Percentiles rank a stretch among this genome's conserved stretches.
Evolutionary conservation across 2,888 invertebrate species (phyloP).

Genomic region (Teinopalpus imperialis): DNA sequence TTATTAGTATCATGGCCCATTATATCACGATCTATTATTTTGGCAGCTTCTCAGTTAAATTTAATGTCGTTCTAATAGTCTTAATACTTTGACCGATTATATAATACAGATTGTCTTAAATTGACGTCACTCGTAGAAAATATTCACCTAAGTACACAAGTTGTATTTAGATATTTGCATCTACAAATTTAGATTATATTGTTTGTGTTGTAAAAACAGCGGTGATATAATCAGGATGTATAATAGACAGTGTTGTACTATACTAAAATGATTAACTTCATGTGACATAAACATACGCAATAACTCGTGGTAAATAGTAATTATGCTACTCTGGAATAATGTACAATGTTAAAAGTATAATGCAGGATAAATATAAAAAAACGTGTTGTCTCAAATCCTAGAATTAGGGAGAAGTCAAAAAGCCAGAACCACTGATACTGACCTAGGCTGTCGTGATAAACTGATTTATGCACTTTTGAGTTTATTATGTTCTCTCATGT

Average conservation of each 20-base stretch:
- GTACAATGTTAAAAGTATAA: too few species aligned
- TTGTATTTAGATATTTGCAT: conserved; percentile 20
- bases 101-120: background rate
- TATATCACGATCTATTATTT: conserved; percentile 34
- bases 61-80: conserved; percentile 1
- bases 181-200: conserved; percentile 23
- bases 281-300: too few species aligned
- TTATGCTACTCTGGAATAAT: too few species aligned
- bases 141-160: background rate
- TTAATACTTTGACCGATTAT: conserved; percentile 4
- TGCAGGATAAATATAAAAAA: too few species aligned
- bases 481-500: conserved; percentile 39
- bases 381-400: too few species aligned
- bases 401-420: too few species aligned
- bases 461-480: conserved; percentile 46
- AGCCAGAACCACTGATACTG: too few species aligned
- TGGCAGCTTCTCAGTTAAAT: conserved; percentile 1
- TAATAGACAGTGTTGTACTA: too few species aligned
- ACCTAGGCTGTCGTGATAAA: too few species aligned
- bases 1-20: conserved; percentile 45
- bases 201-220: conserved; percentile 29
- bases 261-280: too few species aligned
- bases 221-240: too few species aligned
- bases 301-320: too few species aligned
- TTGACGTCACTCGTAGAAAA: conserved; percentile 15